These are phyloP conservation scores for Charaxes varanes DNA, from an alignment of 1,140 invertebrate genomes.

Conservation along the genomic window DNA sequence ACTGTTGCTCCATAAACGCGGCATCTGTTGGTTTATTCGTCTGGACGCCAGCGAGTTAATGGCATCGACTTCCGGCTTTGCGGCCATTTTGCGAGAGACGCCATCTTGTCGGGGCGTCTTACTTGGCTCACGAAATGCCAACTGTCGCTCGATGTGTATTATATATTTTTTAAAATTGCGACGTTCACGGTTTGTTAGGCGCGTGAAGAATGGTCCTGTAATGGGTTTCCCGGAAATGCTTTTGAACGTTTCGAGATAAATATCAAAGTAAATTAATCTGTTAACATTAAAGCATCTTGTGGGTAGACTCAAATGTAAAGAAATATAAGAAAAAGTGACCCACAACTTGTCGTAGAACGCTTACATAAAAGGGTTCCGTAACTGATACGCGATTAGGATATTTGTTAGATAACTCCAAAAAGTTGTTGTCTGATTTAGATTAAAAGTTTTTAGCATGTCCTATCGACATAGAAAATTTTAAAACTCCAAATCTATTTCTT, in stretches of 20 bases:
- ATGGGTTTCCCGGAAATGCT: constrained; percentile 2
- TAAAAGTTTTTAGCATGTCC: no score
- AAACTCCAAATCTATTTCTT: no score
- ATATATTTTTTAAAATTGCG: constrained; percentile 17
- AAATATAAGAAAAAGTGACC: no score
- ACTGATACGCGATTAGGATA: no score
- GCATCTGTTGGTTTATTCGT: constrained; percentile 36
- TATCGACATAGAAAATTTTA: no score
- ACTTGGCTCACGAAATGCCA: constrained; percentile 7
- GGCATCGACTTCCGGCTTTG: constrained; percentile 30
- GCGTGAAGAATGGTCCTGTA: constrained; percentile 13
- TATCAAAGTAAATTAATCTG: neutral
- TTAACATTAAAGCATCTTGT: no score
- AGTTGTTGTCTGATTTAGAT: no score
- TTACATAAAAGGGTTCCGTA: no score
- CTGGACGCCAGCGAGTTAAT: constrained; percentile 35
- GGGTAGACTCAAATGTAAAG: no score
- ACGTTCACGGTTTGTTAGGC: constrained; percentile 17
- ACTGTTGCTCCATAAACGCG: constrained; percentile 31
- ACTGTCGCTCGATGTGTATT: constrained; percentile 11
- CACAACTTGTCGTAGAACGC: no score
- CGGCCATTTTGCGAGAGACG: constrained; percentile 27
- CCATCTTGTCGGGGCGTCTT: constrained; percentile 26
- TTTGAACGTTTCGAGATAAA: neutral
- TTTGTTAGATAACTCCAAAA: no score